Conservation (phyloP, 2,113 vertebrate genomes). For the Campylorhamphus procurvoides region DNA sequence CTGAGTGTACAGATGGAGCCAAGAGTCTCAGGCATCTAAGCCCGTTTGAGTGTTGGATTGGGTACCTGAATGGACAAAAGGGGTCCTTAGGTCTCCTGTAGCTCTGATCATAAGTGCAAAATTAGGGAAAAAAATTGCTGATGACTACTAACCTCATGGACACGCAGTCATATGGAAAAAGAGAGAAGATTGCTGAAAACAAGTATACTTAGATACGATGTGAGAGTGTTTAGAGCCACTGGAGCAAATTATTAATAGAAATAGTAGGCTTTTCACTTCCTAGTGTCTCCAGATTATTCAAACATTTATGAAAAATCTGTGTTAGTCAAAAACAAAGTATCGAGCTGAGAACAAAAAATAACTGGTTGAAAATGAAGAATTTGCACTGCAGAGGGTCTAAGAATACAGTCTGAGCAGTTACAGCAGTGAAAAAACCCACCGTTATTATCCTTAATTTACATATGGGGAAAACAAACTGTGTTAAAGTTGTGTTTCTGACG, state of each 20-base stretch:
- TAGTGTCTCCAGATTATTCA: not conserved
- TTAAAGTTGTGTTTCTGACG: not conserved
- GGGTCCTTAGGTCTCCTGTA: not conserved
- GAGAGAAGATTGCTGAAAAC: not conserved
- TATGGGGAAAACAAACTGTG: not conserved
- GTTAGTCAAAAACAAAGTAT: not conserved
- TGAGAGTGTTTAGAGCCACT: not conserved
- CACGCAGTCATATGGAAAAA: not conserved
- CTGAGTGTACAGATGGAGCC: not conserved
- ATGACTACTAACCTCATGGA: not conserved
- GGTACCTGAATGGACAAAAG: not conserved
- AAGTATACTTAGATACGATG: not conserved
- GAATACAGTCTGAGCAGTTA: not conserved
- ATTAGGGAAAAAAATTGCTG: not conserved
- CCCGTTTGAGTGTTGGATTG: not conserved
- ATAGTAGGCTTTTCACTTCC: not conserved
- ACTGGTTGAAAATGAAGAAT: not conserved
- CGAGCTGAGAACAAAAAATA: not conserved
- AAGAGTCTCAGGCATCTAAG: not conserved
- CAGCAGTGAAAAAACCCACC: accelerated
- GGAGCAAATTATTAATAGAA: not conserved
- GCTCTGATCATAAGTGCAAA: not conserved
- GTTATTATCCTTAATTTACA: not conserved
- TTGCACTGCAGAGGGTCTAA: not conserved
- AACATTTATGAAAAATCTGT: not conserved